Base-by-base conservation (phyloP, 2,888 invertebrate genomes). In the Tillus elongatus region DNA sequence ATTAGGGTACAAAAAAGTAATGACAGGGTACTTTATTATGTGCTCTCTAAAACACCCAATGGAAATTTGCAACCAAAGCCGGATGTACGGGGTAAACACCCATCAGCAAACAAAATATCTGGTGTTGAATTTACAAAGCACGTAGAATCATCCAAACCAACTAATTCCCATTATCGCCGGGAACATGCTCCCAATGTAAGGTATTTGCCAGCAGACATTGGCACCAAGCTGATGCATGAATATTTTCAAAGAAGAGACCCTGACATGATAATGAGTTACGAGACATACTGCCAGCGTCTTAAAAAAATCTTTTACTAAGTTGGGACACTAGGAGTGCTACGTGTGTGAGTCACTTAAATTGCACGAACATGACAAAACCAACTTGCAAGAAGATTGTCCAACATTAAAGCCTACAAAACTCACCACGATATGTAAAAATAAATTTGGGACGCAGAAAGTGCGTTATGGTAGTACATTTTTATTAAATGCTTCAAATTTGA, bases 141-240 rank as follows among this genome's bases (percentile, higher is more conserved):
- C n/a, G 19, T 36, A n/a, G 15, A 36, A 13, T 13, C 19, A 6
- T 40, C 27, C 30, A 4, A 30, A n/a, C 40, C 40, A 10, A 24
- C 19, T 32, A 13, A 36, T 10, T 42, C 34, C 3, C 39, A 42
- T 19, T 42, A 42, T 28, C 41, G 42, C 27, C 19, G 40, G 32
- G 40, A 29, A 11, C 42, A 40, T 27, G 40, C 42, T 36, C 39
- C 41, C 12, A 24, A 39, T 30, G 24, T 27, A 8, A 32, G 30
- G 19, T 42, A 42, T 28, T 35, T 42, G 13, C 33, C 37, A 6
- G 38, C 33, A 24, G 40, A 40, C 19, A 19, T 40, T 26, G 37
- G 19, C 12, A 26, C 37, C 30, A 37, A 30, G 10, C 15, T 33
- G 14, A 41, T 42, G 42, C 40, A 36, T 11, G 16, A 36, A n/a